A percentile compares a stretch with the other conserved stretches of the same genome.
Conservation (phyloP, 1,140 invertebrate genomes). For the Lepidurus couesii region DNA sequence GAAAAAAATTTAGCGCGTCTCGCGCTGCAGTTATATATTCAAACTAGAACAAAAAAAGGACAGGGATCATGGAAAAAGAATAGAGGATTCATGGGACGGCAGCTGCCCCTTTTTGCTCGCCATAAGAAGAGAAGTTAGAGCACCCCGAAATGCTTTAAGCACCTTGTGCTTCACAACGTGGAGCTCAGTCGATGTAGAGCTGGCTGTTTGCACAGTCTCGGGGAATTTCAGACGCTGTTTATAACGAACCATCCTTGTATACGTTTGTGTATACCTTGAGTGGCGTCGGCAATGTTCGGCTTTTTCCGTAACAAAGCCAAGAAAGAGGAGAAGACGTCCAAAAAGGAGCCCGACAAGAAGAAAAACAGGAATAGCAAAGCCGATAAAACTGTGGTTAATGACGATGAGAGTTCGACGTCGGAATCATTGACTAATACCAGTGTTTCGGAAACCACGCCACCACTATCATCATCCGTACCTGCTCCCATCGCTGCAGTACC, state of each 20-base stretch:
- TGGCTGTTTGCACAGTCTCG: slow-evolving; percentile 13
- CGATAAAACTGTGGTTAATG: neutral
- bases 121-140: neutral
- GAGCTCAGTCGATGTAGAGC: slow-evolving; percentile 20
- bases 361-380: neutral
- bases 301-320: slow-evolving; percentile 16
- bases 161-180: slow-evolving; percentile 5
- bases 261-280: slow-evolving; percentile 3
- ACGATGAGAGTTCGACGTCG: neutral
- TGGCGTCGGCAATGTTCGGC: neutral
- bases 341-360: slow-evolving; percentile 8
- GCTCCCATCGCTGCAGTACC: neutral
- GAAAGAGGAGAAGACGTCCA: neutral
- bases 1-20: neutral
- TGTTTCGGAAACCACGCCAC: neutral
- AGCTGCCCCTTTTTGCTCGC: slow-evolving; percentile 3
- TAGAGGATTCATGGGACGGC: slow-evolving; percentile 18
- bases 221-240: slow-evolving; percentile 8
- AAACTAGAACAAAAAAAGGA: neutral
- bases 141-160: slow-evolving; percentile 18
- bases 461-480: neutral
- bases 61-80: slow-evolving; percentile 7
- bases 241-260: neutral
- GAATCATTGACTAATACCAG: neutral
- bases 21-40: neutral